Evolutionary conservation across 2,888 invertebrate species (phyloP), one percentile per base, ranked within the genome.

Genomic region (Cremastobaeus sp.): DNA sequence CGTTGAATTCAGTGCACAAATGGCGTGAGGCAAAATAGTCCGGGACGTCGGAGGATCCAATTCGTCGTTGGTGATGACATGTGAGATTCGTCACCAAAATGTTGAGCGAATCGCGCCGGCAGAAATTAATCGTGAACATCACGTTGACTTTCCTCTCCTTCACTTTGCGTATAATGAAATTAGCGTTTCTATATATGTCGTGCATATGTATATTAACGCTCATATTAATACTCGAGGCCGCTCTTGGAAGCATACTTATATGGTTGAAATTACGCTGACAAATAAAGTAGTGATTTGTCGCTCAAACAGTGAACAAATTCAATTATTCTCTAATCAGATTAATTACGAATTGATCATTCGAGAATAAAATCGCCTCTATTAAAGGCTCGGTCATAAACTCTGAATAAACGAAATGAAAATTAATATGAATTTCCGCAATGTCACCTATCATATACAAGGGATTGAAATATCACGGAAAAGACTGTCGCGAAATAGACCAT

Each of bases 51-150:
- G 39, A 66, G n/a, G n/a, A n/a, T 57, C 48, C 57, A 50, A 50
- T 50, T 66, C 39, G 20, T 57, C 34, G 48, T 30, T 12, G 21
- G 17, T 57, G 35, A 21, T 50, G 57, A 57, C 68, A 50, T 59
- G 57, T 59, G 41, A 43, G 50, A 68, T 59, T 68, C 68, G 43
- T 59, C 50, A 43, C 52, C 20, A 45, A 68, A 59, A 50, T 32
- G 39, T 34, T 14, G 20, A 41, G 55, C 30, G 55, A 57, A 43
- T 41, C 41, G 55, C 17, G 34, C 45, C 9, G n/a, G 48, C 48
- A 47, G 66, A 66, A 68, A 68, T 68, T 68, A 68, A 68, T 68
- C 66, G 66, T 34, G 66, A 66, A 57, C 57, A 50, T 39, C 12
- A 41, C 66, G 57, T 65, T 48, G 48, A 60, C 60, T 60, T 34